Base-by-base conservation (phyloP, 2,113 vertebrate species). In the Phalacrocorax carbo region DNA sequence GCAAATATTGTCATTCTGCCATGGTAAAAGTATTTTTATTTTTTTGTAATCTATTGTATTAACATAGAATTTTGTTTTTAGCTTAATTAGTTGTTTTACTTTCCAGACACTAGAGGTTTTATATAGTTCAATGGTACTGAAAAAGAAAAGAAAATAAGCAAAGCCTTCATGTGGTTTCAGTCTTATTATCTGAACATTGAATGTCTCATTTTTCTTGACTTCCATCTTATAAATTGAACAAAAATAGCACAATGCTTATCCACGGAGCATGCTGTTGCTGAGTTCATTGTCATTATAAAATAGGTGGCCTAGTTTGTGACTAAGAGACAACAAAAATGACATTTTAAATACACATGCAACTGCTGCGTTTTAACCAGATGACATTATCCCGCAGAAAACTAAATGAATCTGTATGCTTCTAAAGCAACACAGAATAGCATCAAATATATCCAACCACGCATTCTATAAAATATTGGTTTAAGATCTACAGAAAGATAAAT, bases 231-330 rank as follows among this genome's bases (percentile, higher is more conserved):
- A 96, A 94, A 91, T 36, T 5, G 15, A 86, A 91, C 18, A 87
- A 91, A 95, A 96, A 94, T 88, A 96, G 64, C 76, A 88, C 32
- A 75, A 34, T 58, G 5, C 44, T 92, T 92, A 86, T 51, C 72
- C 65, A 57, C 2, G 5, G 60, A 81, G 27, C 3, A 0, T 82
- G 65, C 36, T 84, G 83, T 84, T 87, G 44, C 40, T 0, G 1
- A 71, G 21, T 68, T 93, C 48, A 77, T 85, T 91, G 70, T 95
- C 32, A 92, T 90, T 91, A 93, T 69, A 89, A 97, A 93, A 96
- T 86, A 94, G 17, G n/a, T 91, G 88, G 69, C 91, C 83, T 95
- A 95, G 80, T 92, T 96, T 92, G 52, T 81, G 60, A 84, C 48
- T 94, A 77, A 92, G 44, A 82, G 30, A 93, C 76, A 77, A 92